Evolutionary conservation across 1,140 invertebrate species (phyloP).

Genomic region (Papilio xuthus): DNA sequence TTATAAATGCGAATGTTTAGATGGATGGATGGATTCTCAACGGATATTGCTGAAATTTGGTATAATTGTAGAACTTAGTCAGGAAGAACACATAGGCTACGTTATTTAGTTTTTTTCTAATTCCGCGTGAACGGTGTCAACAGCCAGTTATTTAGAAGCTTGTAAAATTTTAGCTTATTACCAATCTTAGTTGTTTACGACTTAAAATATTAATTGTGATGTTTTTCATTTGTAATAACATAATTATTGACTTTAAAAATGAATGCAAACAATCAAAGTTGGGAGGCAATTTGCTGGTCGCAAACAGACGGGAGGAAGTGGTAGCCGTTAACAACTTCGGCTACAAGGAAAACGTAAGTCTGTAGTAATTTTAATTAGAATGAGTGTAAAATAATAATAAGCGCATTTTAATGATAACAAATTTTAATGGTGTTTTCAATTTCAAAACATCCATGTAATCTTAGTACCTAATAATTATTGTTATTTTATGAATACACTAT

Average conservation of each 20-base stretch:
- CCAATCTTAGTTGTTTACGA: background rate
- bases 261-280: slow-evolving; percentile 14
- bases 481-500: background rate
- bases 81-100: too few relatives aligned
- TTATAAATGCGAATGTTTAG: too few relatives aligned
- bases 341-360: slow-evolving; percentile 3
- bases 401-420: background rate
- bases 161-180: too few relatives aligned
- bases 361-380: slow-evolving; percentile 19
- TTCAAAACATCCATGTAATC: background rate
- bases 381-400: slow-evolving; percentile 8
- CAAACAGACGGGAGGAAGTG: slow-evolving; percentile 16
- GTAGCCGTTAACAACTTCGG: background rate
- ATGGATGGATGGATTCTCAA: too few relatives aligned
- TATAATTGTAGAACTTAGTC: too few relatives aligned
- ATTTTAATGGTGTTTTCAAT: slow-evolving; percentile 5
- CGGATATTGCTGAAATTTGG: too few relatives aligned
- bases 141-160: too few relatives aligned
- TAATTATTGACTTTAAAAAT: slow-evolving; percentile 13
- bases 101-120: too few relatives aligned
- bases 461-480: background rate
- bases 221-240: slow-evolving; percentile 21
- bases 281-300: slow-evolving; percentile 10
- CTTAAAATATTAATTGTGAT: background rate
- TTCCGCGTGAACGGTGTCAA: too few relatives aligned